Evolutionary conservation across 2,797 vertebrate genomes (phyloP).

Genomic region (Gephyroberyx darwinii): DNA sequence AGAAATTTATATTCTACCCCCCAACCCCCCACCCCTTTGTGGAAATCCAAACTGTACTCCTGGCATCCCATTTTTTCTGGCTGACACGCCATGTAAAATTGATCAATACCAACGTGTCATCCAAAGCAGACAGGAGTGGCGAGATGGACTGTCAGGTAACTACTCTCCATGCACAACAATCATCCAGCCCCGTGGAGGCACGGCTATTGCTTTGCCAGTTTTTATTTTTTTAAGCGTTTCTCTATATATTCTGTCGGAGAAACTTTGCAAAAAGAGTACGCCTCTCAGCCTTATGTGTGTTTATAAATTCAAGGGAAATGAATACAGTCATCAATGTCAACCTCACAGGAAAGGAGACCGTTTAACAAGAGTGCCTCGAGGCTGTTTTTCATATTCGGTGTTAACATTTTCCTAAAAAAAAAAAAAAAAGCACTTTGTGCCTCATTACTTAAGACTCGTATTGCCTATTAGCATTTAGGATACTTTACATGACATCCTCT

Average conservation of each 20-base stretch:
- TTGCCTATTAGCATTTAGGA: not conserved
- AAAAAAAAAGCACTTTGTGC: not conserved
- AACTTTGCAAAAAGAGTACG: conserved; percentile 11
- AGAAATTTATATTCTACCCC: conserved; percentile 65
- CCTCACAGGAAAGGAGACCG: not conserved
- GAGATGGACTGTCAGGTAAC: conserved; percentile 59
- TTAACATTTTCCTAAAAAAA: not conserved
- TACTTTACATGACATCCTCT: not conserved
- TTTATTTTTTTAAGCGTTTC: conserved; percentile 23
- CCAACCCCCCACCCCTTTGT: conserved; percentile 38
- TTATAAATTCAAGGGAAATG: conserved; percentile 3
- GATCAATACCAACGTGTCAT: conserved; percentile 75
- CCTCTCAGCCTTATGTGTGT: not conserved
- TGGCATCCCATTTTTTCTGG: conserved; percentile 64
- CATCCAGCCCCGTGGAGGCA: conserved; percentile 36
- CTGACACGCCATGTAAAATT: conserved; percentile 71
- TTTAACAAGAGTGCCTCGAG: not conserved
- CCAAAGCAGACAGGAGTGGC: conserved; percentile 49
- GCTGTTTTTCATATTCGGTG: not conserved
- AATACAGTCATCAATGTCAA: conserved; percentile 18
- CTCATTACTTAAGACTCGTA: not conserved
- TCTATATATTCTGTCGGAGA: conserved; percentile 2
- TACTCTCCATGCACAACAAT: conserved; percentile 39
- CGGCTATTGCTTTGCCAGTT: conserved; percentile 39
- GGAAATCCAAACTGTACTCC: conserved; percentile 61